A percentile compares a stretch with the other conserved stretches of the same genome.
Evolutionary conservation across 2,888 invertebrate genomes (phyloP).

Genomic region (Holacanthella duospinosa): DNA sequence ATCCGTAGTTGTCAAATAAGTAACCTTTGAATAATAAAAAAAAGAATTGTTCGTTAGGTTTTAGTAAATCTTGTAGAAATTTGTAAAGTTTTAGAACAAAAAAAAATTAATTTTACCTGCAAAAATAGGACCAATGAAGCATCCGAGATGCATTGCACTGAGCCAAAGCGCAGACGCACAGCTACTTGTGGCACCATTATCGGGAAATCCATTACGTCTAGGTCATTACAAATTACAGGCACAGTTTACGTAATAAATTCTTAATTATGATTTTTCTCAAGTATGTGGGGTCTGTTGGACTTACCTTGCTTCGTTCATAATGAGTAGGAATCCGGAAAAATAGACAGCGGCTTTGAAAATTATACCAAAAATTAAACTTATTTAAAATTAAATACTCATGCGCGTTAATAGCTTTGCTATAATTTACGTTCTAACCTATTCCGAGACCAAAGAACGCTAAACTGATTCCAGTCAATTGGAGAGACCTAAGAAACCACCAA

Average conservation of each 20-base stretch:
- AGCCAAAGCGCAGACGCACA: neutral
- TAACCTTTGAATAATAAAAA: no score
- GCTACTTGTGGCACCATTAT: neutral
- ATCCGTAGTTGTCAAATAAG: no score
- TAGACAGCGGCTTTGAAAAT: neutral
- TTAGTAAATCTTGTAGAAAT: no score
- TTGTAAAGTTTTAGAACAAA: no score
- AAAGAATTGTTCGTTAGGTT: no score
- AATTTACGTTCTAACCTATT: neutral
- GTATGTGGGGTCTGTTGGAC: neutral
- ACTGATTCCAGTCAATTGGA: neutral
- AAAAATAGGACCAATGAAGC: constrained; percentile 40
- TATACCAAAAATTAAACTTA: no score
- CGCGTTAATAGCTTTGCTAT: no score
- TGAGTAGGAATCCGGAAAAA: neutral
- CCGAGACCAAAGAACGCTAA: neutral
- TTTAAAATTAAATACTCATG: no score
- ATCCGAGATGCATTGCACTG: neutral
- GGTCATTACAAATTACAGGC: no score
- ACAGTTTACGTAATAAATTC: neutral
- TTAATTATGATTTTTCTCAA: neutral
- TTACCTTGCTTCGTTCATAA: neutral
- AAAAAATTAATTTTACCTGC: no score
- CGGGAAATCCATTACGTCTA: no score
- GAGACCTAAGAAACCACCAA: neutral